phyloP scores from a whole-genome alignment of 2,113 vertebrate genomes.

The Nanorana parkeri region DNA sequence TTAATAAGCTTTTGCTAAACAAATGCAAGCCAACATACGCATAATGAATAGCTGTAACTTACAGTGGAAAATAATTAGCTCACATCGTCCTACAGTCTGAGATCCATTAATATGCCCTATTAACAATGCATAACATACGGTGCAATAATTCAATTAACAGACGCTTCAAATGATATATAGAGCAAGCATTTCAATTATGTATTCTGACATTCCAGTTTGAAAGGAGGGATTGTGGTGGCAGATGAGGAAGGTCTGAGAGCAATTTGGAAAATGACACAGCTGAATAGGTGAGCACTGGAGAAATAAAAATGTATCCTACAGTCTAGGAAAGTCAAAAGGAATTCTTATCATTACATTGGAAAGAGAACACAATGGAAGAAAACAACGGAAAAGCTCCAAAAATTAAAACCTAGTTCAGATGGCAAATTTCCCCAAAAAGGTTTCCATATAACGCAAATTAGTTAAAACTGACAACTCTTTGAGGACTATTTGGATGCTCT shows the following conservation, averaged over 20 bases:
- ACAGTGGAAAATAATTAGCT: slow-evolving; percentile 65
- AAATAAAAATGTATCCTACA: too few species aligned
- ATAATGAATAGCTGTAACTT: slow-evolving; percentile 78
- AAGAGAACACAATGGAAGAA: too few species aligned
- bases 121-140: slow-evolving; percentile 67
- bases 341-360: too few species aligned
- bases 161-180: slow-evolving; percentile 67
- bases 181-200: slow-evolving; percentile 61
- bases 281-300: background rate
- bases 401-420: too few species aligned
- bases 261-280: background rate
- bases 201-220: slow-evolving; percentile 67
- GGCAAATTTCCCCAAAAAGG: too few species aligned
- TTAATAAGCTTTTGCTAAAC: slow-evolving; percentile 78
- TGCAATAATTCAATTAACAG: slow-evolving; percentile 65
- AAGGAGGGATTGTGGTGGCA: slow-evolving; percentile 59
- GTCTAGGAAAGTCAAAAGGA: too few species aligned
- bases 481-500: too few species aligned
- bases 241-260: background rate
- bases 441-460: too few species aligned
- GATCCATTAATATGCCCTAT: slow-evolving; percentile 68
- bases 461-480: too few species aligned
- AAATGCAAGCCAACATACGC: slow-evolving; percentile 72
- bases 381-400: too few species aligned
- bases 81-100: slow-evolving; percentile 61